A percentile compares a stretch with the other conserved stretches of the same genome.
phyloP scores from a whole-genome alignment of 2,888 invertebrate genomes.

The Galerucella calmariensis region DNA sequence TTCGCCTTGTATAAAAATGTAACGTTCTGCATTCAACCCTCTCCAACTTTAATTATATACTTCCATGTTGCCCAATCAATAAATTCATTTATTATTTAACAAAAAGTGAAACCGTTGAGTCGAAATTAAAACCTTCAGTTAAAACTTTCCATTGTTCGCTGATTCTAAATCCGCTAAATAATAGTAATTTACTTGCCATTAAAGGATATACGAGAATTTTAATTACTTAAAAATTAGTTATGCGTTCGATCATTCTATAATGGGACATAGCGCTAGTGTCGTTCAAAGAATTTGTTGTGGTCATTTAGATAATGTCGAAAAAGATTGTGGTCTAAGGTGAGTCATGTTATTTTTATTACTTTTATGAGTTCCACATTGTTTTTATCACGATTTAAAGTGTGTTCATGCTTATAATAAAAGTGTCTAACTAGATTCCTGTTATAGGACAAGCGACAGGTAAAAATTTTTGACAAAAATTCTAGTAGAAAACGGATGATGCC shows the following conservation, averaged over 20 bases:
- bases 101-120: not conserved
- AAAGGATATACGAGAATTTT: not conserved
- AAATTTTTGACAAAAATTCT: too few relatives aligned
- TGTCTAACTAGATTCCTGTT: too few relatives aligned
- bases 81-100: constrained; percentile 4
- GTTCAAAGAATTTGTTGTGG: constrained; percentile 20
- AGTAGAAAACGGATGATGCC: too few relatives aligned
- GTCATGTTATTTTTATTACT: not conserved
- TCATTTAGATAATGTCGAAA: constrained; percentile 19
- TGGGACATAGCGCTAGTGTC: constrained; percentile 20
- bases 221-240: not conserved
- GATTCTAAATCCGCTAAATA: not conserved
- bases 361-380: not conserved
- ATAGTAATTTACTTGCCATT: not conserved
- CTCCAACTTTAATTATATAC: not conserved
- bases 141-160: not conserved
- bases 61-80: not conserved
- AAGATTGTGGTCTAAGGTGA: constrained; percentile 2
- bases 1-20: not conserved
- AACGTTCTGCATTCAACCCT: not conserved
- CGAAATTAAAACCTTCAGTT: not conserved
- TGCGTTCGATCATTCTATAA: not conserved
- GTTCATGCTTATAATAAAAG: too few relatives aligned
- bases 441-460: too few relatives aligned
- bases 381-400: too few relatives aligned